Conservation (phyloP, 2,888 invertebrate genomes). For the Steinernema hermaphroditum region DNA sequence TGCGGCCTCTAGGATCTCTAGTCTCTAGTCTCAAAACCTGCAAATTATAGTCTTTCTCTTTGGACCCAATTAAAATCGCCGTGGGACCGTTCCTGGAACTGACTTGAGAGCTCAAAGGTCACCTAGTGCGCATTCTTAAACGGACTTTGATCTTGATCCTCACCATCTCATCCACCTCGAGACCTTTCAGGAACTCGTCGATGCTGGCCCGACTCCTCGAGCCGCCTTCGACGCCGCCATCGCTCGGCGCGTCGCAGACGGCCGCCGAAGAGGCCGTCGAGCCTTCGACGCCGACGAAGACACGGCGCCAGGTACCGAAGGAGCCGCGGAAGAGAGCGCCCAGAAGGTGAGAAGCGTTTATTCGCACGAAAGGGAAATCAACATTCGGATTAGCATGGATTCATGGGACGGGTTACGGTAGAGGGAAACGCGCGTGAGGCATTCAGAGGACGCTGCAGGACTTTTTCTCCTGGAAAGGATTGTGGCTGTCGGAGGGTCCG, state of each 20-base stretch:
- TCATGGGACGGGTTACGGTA: neutral
- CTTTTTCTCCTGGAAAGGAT: conserved; percentile 64
- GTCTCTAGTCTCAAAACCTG: too few relatives aligned
- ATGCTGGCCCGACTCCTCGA: neutral
- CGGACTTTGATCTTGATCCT: too few relatives aligned
- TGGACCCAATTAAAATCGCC: too few relatives aligned
- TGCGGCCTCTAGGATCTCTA: too few relatives aligned
- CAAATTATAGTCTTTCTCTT: too few relatives aligned
- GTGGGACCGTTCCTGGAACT: too few relatives aligned
- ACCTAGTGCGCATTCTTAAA: too few relatives aligned
- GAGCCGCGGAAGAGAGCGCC: conserved; percentile 6
- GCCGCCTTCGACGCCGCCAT: neutral
- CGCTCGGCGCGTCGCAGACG: too few relatives aligned
- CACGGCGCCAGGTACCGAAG: neutral
- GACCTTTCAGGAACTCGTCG: neutral
- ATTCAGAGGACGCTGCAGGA: conserved; percentile 53
- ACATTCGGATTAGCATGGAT: neutral
- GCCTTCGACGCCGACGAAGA: neutral
- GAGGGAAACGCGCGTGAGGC: neutral
- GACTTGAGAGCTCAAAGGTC: too few relatives aligned
- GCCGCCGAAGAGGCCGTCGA: neutral
- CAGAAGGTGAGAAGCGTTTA: neutral
- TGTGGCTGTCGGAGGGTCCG: conserved; percentile 56
- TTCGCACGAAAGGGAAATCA: neutral
- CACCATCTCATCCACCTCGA: too few relatives aligned